Evolutionary conservation across 1,140 invertebrate species (phyloP), one percentile per base, ranked within the genome.

Genomic region (Trichoplusia ni): DNA sequence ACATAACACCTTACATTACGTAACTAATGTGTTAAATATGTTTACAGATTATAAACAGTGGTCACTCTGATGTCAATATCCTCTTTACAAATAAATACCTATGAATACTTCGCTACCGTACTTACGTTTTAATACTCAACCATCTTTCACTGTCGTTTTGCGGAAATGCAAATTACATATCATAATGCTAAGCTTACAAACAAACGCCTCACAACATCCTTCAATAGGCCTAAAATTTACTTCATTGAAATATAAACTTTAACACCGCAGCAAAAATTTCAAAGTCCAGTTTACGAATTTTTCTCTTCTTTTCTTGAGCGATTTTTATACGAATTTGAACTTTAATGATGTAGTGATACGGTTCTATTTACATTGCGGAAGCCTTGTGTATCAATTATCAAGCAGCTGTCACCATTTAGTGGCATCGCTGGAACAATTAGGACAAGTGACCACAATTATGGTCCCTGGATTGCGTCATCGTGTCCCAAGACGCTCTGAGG

Each of bases 381-480:
- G 64, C 62, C 61, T 69, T 68, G 70, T 67, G 75, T 69, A 79
- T 76, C 77, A 79, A 79, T 79, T 79, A 73, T 71, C 54, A 58
- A 58, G 66, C 66, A 74, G 75, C 79, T 75, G 77, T 67, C 64
- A 60, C 40, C 65, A 58, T 51, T 62, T 66, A 66, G 64, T 60
- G 64, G 64, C 46, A 62, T 35, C 58, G 29, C 62, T 64, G 40
- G 64, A 40, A 73, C 80, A 84, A 84, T 84, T 84, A 83, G 70
- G 72, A 73, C 75, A 79, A 82, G 79, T 84, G 79, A 75, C 46
- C 73, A 69, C 79, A 84, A 82, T 84, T 82, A 70, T 59, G 38
- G 33, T 29, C 37, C 19, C 51, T 35, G 47, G 54, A 64, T 84
- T 82, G 75, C 80, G 82, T 84, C 82, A 84, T 69, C 75, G 40